Evolutionary conservation across 2,113 vertebrate species (phyloP).

Genomic region (Otolemur garnettii): DNA sequence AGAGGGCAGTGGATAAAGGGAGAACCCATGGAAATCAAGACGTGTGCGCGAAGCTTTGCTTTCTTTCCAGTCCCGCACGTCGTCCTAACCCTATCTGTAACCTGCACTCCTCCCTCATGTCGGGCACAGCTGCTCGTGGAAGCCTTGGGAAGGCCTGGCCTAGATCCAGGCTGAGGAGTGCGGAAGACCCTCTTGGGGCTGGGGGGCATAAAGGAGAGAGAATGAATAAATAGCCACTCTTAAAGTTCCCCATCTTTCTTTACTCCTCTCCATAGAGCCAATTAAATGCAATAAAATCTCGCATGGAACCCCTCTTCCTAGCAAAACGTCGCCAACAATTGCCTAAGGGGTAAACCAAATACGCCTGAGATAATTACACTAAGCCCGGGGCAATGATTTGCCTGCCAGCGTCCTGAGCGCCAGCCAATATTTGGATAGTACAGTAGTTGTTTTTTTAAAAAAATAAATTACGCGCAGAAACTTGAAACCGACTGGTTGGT

Average conservation of each 20-base stretch:
- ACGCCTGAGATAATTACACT: background rate
- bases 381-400: constrained; percentile 38
- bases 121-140: background rate
- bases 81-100: background rate
- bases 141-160: background rate
- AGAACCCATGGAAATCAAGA: background rate
- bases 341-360: constrained; percentile 59
- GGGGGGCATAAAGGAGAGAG: background rate
- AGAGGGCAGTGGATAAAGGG: background rate
- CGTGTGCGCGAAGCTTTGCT: background rate
- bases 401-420: constrained; percentile 37
- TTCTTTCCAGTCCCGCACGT: background rate
- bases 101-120: background rate
- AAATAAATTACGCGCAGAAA: constrained; percentile 36
- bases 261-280: constrained; percentile 57
- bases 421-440: constrained; percentile 72
- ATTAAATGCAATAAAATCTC: constrained; percentile 73
- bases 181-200: background rate
- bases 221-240: constrained; percentile 25
- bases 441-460: background rate
- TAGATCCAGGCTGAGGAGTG: background rate
- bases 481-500: constrained; percentile 40
- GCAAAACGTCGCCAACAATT: constrained; percentile 29
- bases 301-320: constrained; percentile 38
- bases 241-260: constrained; percentile 62